Evolutionary conservation across 2,113 vertebrate species (phyloP), one percentile per base, ranked within the genome.

Genomic region (Raphicerus campestris): DNA sequence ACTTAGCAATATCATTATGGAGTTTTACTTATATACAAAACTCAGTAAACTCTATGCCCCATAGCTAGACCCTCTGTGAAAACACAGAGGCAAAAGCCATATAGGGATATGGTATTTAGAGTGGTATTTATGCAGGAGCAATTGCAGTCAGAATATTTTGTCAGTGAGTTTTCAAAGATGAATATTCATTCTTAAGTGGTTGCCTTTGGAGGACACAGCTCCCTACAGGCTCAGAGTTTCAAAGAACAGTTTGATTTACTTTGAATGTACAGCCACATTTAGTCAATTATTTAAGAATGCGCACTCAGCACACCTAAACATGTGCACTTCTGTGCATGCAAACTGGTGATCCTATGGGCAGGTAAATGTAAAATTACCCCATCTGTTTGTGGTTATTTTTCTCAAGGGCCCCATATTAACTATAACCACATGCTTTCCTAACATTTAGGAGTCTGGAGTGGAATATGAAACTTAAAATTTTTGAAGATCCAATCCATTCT

Each of bases 121-220:
- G 77, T 58, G 84, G 17, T 90, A 86, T 95, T 98, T 80, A 39
- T 24, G 32, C 16, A 42, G 30, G 2, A 91, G 66, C 28, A 35
- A 77, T 28, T 47, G 49, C 85, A 83, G 88, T 53, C 78, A 51
- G 60, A 89, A 16, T 61, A 58, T 47, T 89, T 93, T n/a, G 32
- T 83, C 86, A 49, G 89, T 86, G 63, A 39, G 93, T 51, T 87
- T 89, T 91, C 73, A 35, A 61, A 90, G 89, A 87, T 93, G 66
- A 95, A 92, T 89, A 90, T 92, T 97, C 94, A 88, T 82, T 96
- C 84, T 60, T 60, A 92, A 70, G 82, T 24, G 32, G 47, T 26
- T 87, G 66, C 42, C 78, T 91, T 63, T 70, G 87, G 91, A 94
- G 89, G 93, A 90, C 2, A n/a, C 58, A 95, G 51, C 47, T 95